A percentile compares a stretch with the other conserved stretches of the same genome.
These are phyloP conservation scores for Tor tambroides DNA, from an alignment of 2,113 vertebrate species.

Conservation along the genomic window DNA sequence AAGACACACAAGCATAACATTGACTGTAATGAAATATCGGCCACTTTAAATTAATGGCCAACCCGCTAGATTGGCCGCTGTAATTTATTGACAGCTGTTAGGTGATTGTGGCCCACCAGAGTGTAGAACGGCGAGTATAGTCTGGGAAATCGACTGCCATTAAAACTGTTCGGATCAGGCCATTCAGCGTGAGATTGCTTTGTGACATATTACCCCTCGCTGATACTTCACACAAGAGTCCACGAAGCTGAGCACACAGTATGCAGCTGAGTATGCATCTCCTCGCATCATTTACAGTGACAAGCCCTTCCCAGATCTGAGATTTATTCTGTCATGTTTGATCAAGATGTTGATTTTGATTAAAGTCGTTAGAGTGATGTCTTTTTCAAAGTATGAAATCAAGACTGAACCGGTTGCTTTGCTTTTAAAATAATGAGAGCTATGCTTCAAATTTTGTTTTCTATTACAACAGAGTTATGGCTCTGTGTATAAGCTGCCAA, in stretches of 20 bases:
- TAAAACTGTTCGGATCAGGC: conserved; percentile 57
- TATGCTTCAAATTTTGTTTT: background rate
- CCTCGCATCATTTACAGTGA: conserved; percentile 53
- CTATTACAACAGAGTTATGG: background rate
- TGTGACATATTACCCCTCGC: conserved; percentile 54
- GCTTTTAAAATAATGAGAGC: background rate
- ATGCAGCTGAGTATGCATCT: conserved; percentile 29
- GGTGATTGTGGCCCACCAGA: conserved; percentile 38
- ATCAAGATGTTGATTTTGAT: conserved; percentile 44
- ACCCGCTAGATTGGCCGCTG: conserved; percentile 48
- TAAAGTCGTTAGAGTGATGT: conserved; percentile 48
- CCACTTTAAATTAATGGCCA: conserved; percentile 49
- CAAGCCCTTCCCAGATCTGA: conserved; percentile 24
- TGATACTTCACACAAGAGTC: conserved; percentile 39
- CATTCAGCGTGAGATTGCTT: conserved; percentile 57
- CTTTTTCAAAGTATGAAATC: conserved; percentile 54
- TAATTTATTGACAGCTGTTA: conserved; percentile 54
- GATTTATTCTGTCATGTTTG: conserved; percentile 39
- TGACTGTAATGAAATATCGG: conserved; percentile 16
- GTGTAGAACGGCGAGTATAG: conserved; percentile 45
- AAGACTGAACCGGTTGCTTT: background rate
- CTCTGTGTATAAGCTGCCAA: background rate
- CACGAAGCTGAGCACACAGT: conserved; percentile 53
- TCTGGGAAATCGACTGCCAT: conserved; percentile 51
- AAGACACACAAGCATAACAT: background rate